Evolutionary conservation across 2,888 invertebrate genomes (phyloP).

Genomic region (Lacanobia oleracea): DNA sequence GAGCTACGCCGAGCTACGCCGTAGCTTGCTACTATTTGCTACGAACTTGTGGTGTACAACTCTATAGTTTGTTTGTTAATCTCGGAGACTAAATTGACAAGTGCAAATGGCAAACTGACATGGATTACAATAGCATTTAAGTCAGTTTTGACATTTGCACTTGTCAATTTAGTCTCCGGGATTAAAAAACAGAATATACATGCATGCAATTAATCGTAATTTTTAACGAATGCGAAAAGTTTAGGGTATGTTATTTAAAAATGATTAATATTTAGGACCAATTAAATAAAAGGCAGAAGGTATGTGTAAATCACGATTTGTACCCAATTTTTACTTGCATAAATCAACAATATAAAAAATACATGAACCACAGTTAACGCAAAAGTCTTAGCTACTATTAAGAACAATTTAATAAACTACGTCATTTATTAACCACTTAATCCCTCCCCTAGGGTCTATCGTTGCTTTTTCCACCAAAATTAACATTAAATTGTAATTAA

Average conservation of each 20-base stretch:
- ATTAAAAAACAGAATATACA: no score
- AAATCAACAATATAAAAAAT: background rate
- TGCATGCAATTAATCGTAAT: background rate
- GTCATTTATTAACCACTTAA: conserved; percentile 29
- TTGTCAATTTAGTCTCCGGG: no score
- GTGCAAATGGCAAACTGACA: no score
- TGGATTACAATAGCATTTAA: no score
- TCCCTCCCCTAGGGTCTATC: conserved; percentile 28
- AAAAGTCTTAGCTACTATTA: background rate
- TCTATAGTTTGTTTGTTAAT: no score
- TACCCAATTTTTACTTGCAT: background rate
- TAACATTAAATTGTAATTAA: conserved; percentile 52
- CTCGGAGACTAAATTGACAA: no score
- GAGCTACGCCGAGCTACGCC: conserved; percentile 15
- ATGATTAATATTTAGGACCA: no score
- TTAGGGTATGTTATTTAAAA: no score
- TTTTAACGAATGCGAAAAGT: background rate
- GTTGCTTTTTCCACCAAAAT: conserved; percentile 37
- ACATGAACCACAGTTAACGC: background rate
- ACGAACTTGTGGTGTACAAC: background rate
- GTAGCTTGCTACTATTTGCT: conserved; percentile 20
- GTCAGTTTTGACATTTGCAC: no score
- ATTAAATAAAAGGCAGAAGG: no score
- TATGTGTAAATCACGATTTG: no score
- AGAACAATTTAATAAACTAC: conserved; percentile 33